Conservation (phyloP, 92 coral and sea anemone genomes). For the Chrysogorgia sp. region DNA sequence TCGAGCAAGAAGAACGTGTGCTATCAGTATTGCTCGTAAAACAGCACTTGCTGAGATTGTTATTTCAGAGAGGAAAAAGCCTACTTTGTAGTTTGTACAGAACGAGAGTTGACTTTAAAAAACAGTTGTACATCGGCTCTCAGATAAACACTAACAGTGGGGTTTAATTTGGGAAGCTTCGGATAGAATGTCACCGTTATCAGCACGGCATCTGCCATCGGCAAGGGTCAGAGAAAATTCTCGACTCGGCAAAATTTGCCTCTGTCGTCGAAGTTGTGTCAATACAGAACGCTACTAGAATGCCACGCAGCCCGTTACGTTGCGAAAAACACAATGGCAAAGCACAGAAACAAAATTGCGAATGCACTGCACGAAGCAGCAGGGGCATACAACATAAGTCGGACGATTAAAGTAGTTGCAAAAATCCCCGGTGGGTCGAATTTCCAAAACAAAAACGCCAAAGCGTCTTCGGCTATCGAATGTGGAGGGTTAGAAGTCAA, state of each 20-base stretch:
- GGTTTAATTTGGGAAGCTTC: neutral
- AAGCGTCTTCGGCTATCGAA: neutral
- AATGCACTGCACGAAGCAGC: neutral
- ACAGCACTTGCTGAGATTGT: too few species aligned
- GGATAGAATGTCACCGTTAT: constrained; percentile 11
- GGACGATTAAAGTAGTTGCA: constrained; percentile 31
- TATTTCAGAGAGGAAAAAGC: too few species aligned
- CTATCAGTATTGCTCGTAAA: too few species aligned
- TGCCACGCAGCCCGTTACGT: neutral
- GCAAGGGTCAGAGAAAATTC: constrained; percentile 8
- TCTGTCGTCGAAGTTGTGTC: neutral
- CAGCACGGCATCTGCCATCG: constrained; percentile 36
- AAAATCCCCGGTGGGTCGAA: constrained; percentile 31
- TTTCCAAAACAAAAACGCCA: constrained; percentile 21
- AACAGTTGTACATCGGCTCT: too few species aligned
- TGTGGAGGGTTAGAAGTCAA: neutral
- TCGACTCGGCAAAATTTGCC: neutral
- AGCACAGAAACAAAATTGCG: neutral
- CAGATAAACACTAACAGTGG: too few species aligned
- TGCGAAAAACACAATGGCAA: neutral
- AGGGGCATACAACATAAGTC: constrained; percentile 17
- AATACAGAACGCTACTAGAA: neutral
- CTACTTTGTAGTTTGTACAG: too few species aligned
- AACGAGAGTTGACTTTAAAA: too few species aligned
- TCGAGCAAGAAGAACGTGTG: too few species aligned